Base-by-base conservation (phyloP, 2,797 vertebrate species). In the Halcyon badia region DNA sequence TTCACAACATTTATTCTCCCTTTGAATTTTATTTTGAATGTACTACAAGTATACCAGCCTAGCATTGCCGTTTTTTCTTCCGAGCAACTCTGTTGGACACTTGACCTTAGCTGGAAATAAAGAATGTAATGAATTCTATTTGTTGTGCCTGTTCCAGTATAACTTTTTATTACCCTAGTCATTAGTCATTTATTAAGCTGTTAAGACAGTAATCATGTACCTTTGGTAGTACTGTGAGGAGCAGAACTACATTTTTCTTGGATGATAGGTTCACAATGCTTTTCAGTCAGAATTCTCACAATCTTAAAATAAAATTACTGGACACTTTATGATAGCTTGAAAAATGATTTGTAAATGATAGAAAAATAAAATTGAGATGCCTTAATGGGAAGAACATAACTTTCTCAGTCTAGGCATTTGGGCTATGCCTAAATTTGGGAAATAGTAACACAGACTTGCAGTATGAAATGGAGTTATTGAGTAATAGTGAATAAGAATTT, bases 101-200 rank as follows among this genome's bases (percentile, higher is more conserved):
- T 56, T 94, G 89, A 77, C 71, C 64, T 83, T 71, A 83, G 26
- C 33, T 87, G 28, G 35, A 95, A 96, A 71, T 81, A 30, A 89
- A 84, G 9, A 15, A 14, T 14, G 24, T 37, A 61, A 11, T 51
- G 46, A 65, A 49, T 83, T 91, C 31, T 88, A 10, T 75, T 96
- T 89, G 28, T 73, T 93, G 33, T 86, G 35, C 60, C 25, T 71
- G 11, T 73, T 91, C 25, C 41, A 71, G 10, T 60, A 15, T 52
- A 78, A 56, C 24, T 56, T 96, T 76, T 82, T 87, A 61, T 75
- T 87, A 75, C 30, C n/a, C 24, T 66, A 66, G 12, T 86, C 26
- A 49, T 92, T 68, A 77, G 44, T 42, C 18, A 68, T 70, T 81
- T 77, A 44, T 84, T 62, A 71, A 94, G 14, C 54, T 89, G n/a